Evolutionary conservation across 2,888 invertebrate species (phyloP), one percentile per base, ranked within the genome.

Genomic region (Lycophotia porphyrea): DNA sequence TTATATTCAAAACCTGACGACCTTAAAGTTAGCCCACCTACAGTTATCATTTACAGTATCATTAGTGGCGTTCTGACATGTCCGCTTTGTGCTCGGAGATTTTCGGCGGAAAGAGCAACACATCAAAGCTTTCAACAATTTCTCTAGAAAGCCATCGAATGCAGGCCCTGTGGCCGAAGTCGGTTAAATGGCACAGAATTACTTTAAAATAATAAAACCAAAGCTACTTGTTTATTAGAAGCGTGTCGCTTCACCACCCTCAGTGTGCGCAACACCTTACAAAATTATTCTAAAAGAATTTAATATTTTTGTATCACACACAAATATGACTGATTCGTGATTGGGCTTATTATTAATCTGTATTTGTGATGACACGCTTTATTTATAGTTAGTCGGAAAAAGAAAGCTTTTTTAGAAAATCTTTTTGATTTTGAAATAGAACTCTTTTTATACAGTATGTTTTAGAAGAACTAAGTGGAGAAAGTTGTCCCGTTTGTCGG

Each of bases 301-400:
- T 84, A 55, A 76, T 81, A 87, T 79, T 85, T 86, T 87, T 82
- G 80, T 85, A 80, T 86, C 63, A 77, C 66, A 85, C 85, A 90
- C 86, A 88, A 89, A 88, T 86, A 88, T 88, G 88, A 90, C 84
- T 89, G 84, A 91, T 89, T 79, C 86, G 85, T 90, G 90, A 91
- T 91, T 90, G 82, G 87, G 85, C 49, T 87, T 88, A 89, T 89
- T 89, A 85, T 79, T 75, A 84, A 87, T 76, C 74, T 85, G 76
- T 90, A 90, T 91, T 88, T 90, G 88, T 90, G 86, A 84, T 76
- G 84, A 88, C 85, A 84, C 61, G 58, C 71, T 66, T 85, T 87
- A 88, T 88, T 88, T 86, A 49, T 88, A 83, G 79, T 66, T 49
- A 36, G 44, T 69, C 24, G 74, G 60, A 72, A 74, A 60, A 27